Percentiles rank a stretch among this genome's conserved stretches.
Conservation (phyloP, 2,888 invertebrate species). For the Dicyrtoma fusca region DNA sequence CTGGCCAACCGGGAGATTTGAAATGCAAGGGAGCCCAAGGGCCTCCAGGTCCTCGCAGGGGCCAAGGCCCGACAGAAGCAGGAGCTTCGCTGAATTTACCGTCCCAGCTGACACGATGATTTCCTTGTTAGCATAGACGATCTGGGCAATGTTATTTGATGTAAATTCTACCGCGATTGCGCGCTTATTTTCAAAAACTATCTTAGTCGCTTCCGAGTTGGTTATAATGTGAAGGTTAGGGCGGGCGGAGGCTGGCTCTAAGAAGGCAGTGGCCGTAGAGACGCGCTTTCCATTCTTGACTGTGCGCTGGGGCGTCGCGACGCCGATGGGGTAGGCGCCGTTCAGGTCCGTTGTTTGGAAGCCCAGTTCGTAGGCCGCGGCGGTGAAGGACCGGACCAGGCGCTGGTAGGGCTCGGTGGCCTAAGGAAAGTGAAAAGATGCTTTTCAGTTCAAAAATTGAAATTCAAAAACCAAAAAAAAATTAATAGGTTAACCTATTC, state of each 20-base stretch:
- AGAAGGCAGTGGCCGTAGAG: conserved; percentile 7
- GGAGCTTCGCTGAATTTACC: not conserved
- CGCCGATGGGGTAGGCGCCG: too few relatives aligned
- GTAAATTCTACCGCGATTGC: conserved; percentile 4
- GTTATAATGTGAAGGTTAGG: not conserved
- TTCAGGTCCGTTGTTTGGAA: too few relatives aligned
- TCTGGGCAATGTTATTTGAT: not conserved
- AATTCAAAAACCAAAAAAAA: too few relatives aligned
- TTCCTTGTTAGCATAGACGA: not conserved
- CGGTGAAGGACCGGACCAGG: too few relatives aligned
- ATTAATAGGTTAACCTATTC: too few relatives aligned
- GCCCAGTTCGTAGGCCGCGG: too few relatives aligned
- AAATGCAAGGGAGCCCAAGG: not conserved
- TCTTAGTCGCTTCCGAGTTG: not conserved
- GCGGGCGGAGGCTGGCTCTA: not conserved
- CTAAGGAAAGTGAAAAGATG: too few relatives aligned
- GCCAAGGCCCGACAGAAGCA: not conserved
- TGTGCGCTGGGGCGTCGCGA: not conserved
- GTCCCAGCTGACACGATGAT: conserved; percentile 8
- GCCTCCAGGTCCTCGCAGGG: not conserved
- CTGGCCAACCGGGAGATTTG: conserved; percentile 17
- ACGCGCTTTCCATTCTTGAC: not conserved
- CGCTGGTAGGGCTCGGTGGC: too few relatives aligned
- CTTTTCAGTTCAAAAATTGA: too few relatives aligned
- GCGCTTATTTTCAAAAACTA: not conserved